phyloP scores from a whole-genome alignment of 2,797 vertebrate genomes.

The Pampus argenteus region DNA sequence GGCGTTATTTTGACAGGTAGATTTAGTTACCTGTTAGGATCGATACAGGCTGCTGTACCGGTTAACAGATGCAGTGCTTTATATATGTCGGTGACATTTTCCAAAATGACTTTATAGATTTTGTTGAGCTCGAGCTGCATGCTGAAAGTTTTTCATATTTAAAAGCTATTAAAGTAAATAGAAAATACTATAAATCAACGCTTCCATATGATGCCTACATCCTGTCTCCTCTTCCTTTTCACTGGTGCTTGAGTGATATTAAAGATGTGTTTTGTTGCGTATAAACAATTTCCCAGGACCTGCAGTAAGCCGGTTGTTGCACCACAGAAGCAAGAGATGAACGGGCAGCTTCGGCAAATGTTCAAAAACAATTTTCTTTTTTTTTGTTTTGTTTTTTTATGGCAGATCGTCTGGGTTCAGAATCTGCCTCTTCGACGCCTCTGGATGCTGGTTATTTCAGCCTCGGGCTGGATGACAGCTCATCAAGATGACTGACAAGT shows the following conservation, averaged over 20 bases:
- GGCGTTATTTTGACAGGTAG: conserved; percentile 71
- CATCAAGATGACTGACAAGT: conserved; percentile 63
- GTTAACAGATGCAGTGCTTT: conserved; percentile 48
- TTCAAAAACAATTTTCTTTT: no score
- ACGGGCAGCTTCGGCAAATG: conserved; percentile 26
- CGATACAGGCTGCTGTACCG: conserved; percentile 58
- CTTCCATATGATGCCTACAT: conserved; percentile 26
- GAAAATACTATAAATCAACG: conserved; percentile 38
- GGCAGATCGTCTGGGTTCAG: conserved; percentile 31
- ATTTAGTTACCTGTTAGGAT: conserved; percentile 80
- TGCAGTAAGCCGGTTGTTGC: conserved; percentile 14
- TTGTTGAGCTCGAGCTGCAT: conserved; percentile 36
- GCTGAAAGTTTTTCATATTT: conserved; percentile 53
- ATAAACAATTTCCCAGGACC: conserved; percentile 36
- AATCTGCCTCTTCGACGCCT: conserved; percentile 37
- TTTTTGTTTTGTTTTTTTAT: no score
- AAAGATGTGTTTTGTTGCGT: conserved; percentile 1
- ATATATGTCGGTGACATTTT: conserved; percentile 64
- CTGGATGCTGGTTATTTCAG: conserved; percentile 57
- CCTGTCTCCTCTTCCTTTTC: conserved; percentile 22
- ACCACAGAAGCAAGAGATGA: conserved; percentile 39
- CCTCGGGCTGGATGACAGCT: conserved; percentile 54
- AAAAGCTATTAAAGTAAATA: conserved; percentile 47
- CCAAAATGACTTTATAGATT: conserved; percentile 69
- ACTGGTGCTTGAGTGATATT: background rate